Conservation (phyloP, 2,797 vertebrate species). For the Malacoraja senta region DNA sequence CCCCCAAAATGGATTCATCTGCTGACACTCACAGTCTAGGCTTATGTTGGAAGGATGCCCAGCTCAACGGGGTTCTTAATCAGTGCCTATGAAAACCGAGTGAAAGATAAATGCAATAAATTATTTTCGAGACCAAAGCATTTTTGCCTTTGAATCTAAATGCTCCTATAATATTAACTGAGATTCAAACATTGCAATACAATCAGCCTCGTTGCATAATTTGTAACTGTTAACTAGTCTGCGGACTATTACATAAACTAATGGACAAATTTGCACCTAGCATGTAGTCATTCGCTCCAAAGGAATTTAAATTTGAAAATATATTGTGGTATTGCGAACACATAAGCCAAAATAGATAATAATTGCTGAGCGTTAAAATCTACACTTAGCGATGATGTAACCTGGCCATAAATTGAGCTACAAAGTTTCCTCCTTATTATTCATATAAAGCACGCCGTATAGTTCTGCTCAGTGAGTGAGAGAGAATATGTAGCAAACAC, state of each 20-base stretch:
- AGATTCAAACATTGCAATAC: neutral
- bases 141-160: constrained; percentile 24
- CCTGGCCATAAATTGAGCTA: neutral
- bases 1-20: neutral
- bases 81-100: neutral
- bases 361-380: neutral
- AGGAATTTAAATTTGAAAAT: neutral
- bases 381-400: neutral
- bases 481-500: neutral
- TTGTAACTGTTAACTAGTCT: neutral
- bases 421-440: neutral
- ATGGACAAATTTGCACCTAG: neutral
- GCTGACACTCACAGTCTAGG: neutral
- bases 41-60: neutral
- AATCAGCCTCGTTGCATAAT: neutral
- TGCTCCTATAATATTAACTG: constrained; percentile 6
- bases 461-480: neutral
- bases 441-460: neutral
- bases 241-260: neutral
- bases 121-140: neutral
- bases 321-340: neutral
- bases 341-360: neutral
- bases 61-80: neutral
- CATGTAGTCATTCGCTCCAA: neutral
- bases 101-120: neutral